Evolutionary conservation across 2,113 vertebrate genomes (phyloP).

Genomic region (Natator depressus): DNA sequence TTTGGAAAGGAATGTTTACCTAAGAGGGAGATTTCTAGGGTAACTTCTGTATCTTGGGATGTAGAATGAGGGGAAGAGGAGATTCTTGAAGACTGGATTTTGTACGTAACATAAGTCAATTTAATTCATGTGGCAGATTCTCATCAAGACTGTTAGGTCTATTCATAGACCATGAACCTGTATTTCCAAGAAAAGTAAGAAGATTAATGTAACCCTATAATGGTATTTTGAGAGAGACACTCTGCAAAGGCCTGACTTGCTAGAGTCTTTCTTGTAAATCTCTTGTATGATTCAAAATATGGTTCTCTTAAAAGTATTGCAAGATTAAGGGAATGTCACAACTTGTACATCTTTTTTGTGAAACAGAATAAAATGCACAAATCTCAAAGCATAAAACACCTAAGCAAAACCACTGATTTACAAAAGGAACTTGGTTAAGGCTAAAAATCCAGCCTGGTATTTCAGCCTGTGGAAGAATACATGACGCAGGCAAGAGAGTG

Average conservation of each 20-base stretch:
- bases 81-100: not conserved
- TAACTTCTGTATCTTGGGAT: not conserved
- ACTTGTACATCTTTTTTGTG: not conserved
- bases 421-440: not conserved
- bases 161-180: not conserved
- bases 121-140: not conserved
- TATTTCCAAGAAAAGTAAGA: not conserved
- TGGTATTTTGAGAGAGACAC: not conserved
- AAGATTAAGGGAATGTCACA: not conserved
- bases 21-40: not conserved
- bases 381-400: not conserved
- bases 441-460: not conserved
- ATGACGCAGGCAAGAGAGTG: fast-evolving
- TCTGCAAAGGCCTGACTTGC: not conserved
- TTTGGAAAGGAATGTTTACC: not conserved
- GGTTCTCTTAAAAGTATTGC: not conserved
- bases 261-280: not conserved
- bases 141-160: not conserved
- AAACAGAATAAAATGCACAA: not conserved
- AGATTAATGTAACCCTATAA: fast-evolving
- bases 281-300: not conserved
- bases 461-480: not conserved
- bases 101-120: not conserved
- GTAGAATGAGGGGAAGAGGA: not conserved
- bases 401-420: not conserved